Evolutionary conservation across 2,113 vertebrate genomes (phyloP), one percentile per base, ranked within the genome.

Genomic region (Rhodinocichla rosea): DNA sequence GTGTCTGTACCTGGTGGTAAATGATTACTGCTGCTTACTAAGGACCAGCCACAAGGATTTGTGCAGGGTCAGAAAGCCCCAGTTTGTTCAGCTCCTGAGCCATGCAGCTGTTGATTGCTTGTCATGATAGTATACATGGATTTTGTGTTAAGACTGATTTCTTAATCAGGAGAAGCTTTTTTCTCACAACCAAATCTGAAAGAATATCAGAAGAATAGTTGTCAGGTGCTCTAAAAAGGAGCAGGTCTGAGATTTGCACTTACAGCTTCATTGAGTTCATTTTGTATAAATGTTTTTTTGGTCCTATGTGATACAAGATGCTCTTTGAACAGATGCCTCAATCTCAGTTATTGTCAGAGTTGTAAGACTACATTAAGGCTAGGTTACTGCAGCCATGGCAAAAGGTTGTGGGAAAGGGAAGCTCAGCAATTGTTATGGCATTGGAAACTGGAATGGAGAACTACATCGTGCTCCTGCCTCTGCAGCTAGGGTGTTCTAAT

Each of bases 391-490:
- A 65, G 78, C 53, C 45, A 3, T 52, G 45, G 55, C 37, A 50
- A 28, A 60, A 88, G 17, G 7, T 33, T 40, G 35, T 0, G 0
- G 42, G 37, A 65, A 65, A 50, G 50, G 59, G 71, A 84, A 82
- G 79, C 67, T n/a, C 6, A 3, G 27, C 37, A 79, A 7, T 57
- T 0, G 0, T 56, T 11, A 52, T 7, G 32, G 40, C 81, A 53
- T 18, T 14, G 5, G 44, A 24, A 76, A 63, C 62, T 30, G 44
- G 27, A 60, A 59, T 15, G 24, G 44, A 47, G 74, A 79, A 15
- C 13, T 76, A 12, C 10, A 14, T 42, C 1, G 0, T 23, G 20
- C 71, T 85, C 42, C 30, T 94, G 27, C 49, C 17, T 85, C 67
- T 78, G 60, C 75, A 93, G 9, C 40, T 15, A 40, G 53, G 50